A percentile compares a stretch with the other conserved stretches of the same genome.
Evolutionary conservation across 2,113 vertebrate species (phyloP).

Genomic region (Eonycteris spelaea): DNA sequence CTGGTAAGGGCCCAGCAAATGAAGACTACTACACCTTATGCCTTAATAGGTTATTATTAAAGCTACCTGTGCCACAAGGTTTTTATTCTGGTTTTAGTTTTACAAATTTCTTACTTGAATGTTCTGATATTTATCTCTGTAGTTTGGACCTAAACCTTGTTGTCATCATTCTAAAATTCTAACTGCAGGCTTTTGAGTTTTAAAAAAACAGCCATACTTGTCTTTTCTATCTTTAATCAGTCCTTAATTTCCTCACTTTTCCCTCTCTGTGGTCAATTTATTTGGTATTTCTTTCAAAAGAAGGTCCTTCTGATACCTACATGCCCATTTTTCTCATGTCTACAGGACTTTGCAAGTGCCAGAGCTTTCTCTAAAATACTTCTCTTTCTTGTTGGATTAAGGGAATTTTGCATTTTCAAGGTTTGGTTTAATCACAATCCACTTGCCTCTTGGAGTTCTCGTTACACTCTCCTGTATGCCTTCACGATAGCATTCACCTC

Average conservation of each 20-base stretch:
- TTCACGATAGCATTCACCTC: rapidly evolving
- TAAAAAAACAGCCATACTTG: neutral
- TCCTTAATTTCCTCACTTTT: neutral
- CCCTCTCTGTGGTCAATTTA: neutral
- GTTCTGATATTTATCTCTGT: neutral
- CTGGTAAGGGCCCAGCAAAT: neutral
- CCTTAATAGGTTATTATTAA: neutral
- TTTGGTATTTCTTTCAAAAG: neutral
- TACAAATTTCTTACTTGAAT: neutral
- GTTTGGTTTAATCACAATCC: neutral
- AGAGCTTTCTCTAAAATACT: neutral
- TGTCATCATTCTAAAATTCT: neutral
- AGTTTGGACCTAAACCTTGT: neutral
- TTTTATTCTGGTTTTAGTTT: neutral
- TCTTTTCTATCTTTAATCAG: neutral
- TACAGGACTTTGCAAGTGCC: neutral
- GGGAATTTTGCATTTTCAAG: neutral
- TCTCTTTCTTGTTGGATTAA: neutral
- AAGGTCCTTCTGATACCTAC: neutral
- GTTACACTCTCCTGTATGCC: rapidly evolving
- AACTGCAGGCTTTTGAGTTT: neutral
- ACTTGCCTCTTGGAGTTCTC: rapidly evolving
- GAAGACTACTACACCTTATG: neutral
- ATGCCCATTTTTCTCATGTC: neutral
- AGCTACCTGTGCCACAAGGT: neutral